Base-by-base conservation (phyloP, 2,797 vertebrate genomes). In the Setipinna tenuifilis region DNA sequence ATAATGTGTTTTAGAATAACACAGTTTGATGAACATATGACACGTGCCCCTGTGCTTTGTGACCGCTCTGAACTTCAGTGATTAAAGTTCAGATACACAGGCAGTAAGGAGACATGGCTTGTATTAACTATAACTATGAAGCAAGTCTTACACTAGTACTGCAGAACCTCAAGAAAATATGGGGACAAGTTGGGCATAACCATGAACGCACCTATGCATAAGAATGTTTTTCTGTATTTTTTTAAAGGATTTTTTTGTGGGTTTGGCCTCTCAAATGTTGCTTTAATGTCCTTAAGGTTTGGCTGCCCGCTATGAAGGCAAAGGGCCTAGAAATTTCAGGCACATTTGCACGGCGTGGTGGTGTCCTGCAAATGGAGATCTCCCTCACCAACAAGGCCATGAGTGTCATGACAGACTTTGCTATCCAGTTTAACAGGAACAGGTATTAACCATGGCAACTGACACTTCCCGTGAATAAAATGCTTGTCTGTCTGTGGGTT, bases 381-480 rank as follows among this genome's bases (percentile, higher is more conserved):
- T 95, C 96, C 81, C 95, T 99, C 58, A 98, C 95, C 0, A 99
- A 99, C 94, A 98, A 98, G 91, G 98, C 98, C 61, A 96, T 99
- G 94, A 98, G 97, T 87, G 95, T 98, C 90, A 99, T 99, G 98
- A 97, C 95, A 0, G 98, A 99, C 92, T 99, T 99, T 0, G 98
- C 98, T 87, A 98, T 99, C 92, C 98, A 99, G 94, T 99, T 99
- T 90, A 99, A 99, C 93, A 97, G 97, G 88, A 99, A 99, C 95
- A 99, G 98, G 98, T 98, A 90, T 78, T 44, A 89, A 88, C 41
- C 11, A 25, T 5, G 46, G 3, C 71, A 54, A n/a, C 44, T 16
- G 0, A 54, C 14, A 10, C 62, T 25, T 10, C 10, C 4, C 41
- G 19, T 14, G 31, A 75, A 41, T 41, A 41, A 41, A 46, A 2